phyloP scores from a whole-genome alignment of 2,888 invertebrate genomes.

The Brachyopa scutellaris region DNA sequence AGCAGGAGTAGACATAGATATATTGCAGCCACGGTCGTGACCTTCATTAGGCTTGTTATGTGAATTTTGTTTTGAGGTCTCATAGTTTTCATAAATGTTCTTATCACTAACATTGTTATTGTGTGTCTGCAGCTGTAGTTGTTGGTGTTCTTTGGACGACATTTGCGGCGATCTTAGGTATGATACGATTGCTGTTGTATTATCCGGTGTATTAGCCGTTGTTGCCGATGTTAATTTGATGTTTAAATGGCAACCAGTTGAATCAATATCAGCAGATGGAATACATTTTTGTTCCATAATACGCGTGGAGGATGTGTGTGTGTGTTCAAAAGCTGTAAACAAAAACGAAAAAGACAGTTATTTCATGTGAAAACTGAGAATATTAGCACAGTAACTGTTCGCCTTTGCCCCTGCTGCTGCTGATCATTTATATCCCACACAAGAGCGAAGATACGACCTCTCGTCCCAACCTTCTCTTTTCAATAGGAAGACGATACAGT shows the following conservation, averaged over 20 bases:
- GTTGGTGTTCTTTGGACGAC: slow-evolving; percentile 58
- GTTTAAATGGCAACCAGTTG: slow-evolving; percentile 64
- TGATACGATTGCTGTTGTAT: slow-evolving; percentile 30
- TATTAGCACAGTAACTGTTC: slow-evolving; percentile 27
- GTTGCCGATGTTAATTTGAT: slow-evolving; percentile 54
- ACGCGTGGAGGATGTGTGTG: slow-evolving; percentile 58
- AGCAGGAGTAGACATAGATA: slow-evolving; percentile 55
- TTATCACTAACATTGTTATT: slow-evolving; percentile 47
- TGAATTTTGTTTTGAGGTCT: slow-evolving; percentile 25
- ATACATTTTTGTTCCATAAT: slow-evolving; percentile 81
- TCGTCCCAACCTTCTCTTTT: background rate
- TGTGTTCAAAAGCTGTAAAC: slow-evolving; percentile 45
- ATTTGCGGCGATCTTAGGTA: slow-evolving; percentile 56
- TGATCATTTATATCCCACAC: slow-evolving; percentile 53
- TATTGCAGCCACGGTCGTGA: slow-evolving; percentile 44
- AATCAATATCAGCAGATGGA: slow-evolving; percentile 76
- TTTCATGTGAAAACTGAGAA: slow-evolving; percentile 14
- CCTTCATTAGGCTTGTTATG: background rate
- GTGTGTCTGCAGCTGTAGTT: slow-evolving; percentile 45
- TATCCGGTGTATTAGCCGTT: slow-evolving; percentile 50
- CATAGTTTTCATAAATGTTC: slow-evolving; percentile 44
- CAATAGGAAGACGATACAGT: slow-evolving; percentile 66
- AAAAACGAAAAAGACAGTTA: slow-evolving; percentile 27
- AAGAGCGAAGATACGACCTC: slow-evolving; percentile 31
- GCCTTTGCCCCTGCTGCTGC: slow-evolving; percentile 22